Evolutionary conservation across 1,140 invertebrate genomes (phyloP), one percentile per base, ranked within the genome.

Genomic region (Globodera rostochiensis): DNA sequence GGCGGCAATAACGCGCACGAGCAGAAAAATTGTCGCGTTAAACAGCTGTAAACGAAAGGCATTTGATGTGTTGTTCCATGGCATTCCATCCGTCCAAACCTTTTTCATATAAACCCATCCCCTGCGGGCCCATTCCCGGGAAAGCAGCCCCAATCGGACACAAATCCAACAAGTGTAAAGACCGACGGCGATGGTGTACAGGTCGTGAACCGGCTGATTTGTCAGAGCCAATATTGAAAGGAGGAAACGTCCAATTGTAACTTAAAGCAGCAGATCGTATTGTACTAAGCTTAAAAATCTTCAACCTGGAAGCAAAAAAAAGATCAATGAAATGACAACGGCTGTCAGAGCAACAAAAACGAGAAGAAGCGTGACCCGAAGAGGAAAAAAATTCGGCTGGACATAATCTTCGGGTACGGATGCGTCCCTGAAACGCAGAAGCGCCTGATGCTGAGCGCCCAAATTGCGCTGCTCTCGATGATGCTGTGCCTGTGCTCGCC

Each of bases 141-240:
- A 91, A 5, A 97, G 91, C 7, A 94, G 93, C 47, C 94, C 91
- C 6, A 94, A 93, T 6, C 95, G 92, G 0, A 94, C 93, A 1
- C 92, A 91, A 57, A 97, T 92, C 95, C 96, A 97, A 90, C 95
- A 97, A 4, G 96, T 91, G 90, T 98, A 98, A 25, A 96, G 93
- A 0, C 97, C 96, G 90, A 94, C 95, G 0, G 96, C 95, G 0
- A 95, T 94, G 1, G 96, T 98, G 88, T 98, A 98, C 0, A 98
- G 91, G 90, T 99, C 97, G 89, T 98, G 96, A 0, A 97, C 94
- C 70, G 89, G 86, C 25, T 85, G 84, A 6, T 25, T 81, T 73
- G n/a, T 82, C n/a, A 86, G 57, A 9, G 83, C 83, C 9, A 86
- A 71, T 4, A 19, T 8, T 6, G 57, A 74, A n/a, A 86, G 67